These are phyloP conservation scores for Neopelma chrysocephalum DNA, from an alignment of 2,797 vertebrate species.

Conservation along the genomic window DNA sequence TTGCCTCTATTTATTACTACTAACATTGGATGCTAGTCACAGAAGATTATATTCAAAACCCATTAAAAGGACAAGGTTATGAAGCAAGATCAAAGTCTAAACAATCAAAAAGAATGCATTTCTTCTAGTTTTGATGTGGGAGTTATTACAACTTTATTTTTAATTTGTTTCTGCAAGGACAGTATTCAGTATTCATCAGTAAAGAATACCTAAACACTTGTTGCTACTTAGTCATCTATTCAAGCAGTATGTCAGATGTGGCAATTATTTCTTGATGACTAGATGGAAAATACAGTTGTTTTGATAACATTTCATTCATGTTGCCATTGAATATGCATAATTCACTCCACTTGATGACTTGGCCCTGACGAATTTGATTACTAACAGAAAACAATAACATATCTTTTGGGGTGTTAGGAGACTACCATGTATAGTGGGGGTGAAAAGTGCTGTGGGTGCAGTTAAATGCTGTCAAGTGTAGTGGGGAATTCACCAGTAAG, in stretches of 20 bases:
- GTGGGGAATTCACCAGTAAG: not conserved
- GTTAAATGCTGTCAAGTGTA: not conserved
- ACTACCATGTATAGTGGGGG: not conserved
- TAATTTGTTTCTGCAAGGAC: not conserved
- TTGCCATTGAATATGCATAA: not conserved
- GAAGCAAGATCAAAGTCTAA: not conserved
- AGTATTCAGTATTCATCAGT: not conserved
- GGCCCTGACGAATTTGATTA: not conserved
- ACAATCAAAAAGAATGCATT: not conserved
- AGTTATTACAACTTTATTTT: not conserved
- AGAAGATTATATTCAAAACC: not conserved
- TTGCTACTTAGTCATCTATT: not conserved
- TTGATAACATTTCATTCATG: not conserved
- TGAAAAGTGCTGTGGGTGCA: not conserved
- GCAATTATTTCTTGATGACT: not conserved
- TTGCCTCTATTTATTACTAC: not conserved
- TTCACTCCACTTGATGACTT: not conserved
- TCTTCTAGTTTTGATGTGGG: not conserved
- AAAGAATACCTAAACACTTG: not conserved
- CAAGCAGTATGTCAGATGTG: not conserved
- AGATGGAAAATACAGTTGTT: not conserved
- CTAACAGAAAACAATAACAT: not conserved
- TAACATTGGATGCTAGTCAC: not conserved
- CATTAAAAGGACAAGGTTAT: not conserved
- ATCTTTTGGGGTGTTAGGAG: not conserved